A percentile compares a stretch with the other conserved stretches of the same genome.
phyloP scores from a whole-genome alignment of 2,888 invertebrate species.

The Tipula helvola region DNA sequence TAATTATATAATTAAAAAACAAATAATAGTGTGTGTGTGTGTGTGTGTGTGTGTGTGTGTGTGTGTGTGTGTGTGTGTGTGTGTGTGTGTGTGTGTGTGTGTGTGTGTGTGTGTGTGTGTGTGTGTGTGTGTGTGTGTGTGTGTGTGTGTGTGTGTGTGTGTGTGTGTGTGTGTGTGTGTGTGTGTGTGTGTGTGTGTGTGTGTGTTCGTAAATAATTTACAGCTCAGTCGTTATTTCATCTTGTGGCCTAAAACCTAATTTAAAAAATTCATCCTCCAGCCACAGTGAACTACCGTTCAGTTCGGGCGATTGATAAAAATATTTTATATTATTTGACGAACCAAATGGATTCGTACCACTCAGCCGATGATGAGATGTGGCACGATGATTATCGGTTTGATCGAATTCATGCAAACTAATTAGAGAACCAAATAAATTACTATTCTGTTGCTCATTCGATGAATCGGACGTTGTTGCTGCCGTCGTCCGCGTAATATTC shows the following conservation, averaged over 20 bases:
- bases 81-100: background rate
- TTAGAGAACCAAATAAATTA: conserved; percentile 34
- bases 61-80: background rate
- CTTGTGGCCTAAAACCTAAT: conserved; percentile 74
- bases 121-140: background rate
- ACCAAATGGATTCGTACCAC: conserved; percentile 7
- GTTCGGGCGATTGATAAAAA: conserved; percentile 23
- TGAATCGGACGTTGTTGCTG: conserved; percentile 9
- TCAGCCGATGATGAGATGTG: background rate
- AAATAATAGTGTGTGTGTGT: background rate
- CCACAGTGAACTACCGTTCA: conserved; percentile 47
- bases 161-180: too few species aligned
- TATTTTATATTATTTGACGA: conserved; percentile 9
- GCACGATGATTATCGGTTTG: conserved; percentile 40
- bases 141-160: background rate
- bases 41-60: too few species aligned
- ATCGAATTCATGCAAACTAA: conserved; percentile 35
- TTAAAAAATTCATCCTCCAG: conserved; percentile 71
- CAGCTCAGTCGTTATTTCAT: conserved; percentile 78
- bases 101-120: background rate
- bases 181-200: background rate
- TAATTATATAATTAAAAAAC: background rate
- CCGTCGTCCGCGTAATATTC: conserved; percentile 11
- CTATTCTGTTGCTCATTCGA: conserved; percentile 23
- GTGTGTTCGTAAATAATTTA: conserved; percentile 28